Percentiles rank a stretch among this genome's conserved stretches.
Conservation (phyloP, 2,113 vertebrate genomes). For the Cricetomys ansorgei region DNA sequence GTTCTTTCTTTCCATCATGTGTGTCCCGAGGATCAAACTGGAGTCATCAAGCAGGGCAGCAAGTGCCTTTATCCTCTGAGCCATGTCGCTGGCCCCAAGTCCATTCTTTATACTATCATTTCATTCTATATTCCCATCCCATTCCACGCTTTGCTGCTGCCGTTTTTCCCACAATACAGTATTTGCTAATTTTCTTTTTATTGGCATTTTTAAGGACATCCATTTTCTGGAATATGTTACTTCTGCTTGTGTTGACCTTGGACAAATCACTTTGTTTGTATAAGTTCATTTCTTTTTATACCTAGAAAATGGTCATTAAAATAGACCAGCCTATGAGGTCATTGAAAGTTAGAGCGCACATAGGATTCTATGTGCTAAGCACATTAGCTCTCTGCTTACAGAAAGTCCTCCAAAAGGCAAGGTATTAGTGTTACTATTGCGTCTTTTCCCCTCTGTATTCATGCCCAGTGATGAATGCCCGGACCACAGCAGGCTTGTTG, state of each 20-base stretch:
- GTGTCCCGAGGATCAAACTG: neutral
- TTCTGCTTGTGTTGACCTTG: neutral
- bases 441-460: neutral
- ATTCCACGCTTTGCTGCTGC: neutral
- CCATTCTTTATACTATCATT: neutral
- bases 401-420: neutral
- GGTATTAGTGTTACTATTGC: neutral
- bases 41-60: neutral
- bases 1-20: neutral
- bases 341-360: neutral
- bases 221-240: neutral
- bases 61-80: neutral
- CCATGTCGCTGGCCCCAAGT: neutral
- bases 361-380: too few species aligned
- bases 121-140: neutral
- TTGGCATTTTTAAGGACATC: constrained; percentile 20
- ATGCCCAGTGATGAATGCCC: neutral
- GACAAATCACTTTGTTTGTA: constrained; percentile 18
- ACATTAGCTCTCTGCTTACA: neutral
- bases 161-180: rapidly evolving
- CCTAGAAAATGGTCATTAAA: neutral
- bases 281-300: neutral
- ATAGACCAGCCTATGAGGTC: neutral
- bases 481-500: neutral
- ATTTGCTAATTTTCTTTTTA: neutral